phyloP scores from a whole-genome alignment of 2,113 vertebrate genomes.

The Mionectes macconnelli region DNA sequence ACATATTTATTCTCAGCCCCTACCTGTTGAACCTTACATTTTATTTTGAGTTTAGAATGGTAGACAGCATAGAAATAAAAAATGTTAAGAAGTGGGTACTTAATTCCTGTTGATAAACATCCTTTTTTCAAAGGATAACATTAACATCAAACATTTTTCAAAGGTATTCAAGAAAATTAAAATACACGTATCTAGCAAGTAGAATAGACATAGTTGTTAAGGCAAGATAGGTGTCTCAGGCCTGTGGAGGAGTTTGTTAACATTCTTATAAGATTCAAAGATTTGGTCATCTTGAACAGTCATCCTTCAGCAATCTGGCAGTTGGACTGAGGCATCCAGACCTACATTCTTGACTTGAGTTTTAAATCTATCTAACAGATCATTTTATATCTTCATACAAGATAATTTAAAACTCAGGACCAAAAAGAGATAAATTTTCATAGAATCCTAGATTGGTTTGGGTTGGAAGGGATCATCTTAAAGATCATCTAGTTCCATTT shows the following conservation, averaged over 20 bases:
- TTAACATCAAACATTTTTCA: neutral
- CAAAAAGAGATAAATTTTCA: neutral
- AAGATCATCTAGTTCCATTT: neutral
- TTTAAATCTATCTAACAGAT: neutral
- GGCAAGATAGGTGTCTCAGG: neutral
- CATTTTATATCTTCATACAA: neutral
- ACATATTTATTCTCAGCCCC: neutral
- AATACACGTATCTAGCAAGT: accelerated
- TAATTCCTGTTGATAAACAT: neutral
- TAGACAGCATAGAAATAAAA: neutral
- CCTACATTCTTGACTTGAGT: neutral
- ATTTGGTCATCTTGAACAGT: neutral
- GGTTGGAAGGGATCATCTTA: neutral
- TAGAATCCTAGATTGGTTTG: neutral
- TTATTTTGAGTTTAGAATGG: neutral
- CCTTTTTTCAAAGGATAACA: neutral
- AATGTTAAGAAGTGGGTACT: neutral
- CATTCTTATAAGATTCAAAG: neutral
- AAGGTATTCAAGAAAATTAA: neutral
- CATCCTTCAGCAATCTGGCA: neutral
- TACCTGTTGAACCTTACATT: neutral
- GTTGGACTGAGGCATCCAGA: neutral
- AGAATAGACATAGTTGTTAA: neutral
- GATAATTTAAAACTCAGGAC: neutral
- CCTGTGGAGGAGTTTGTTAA: neutral